phyloP scores from a whole-genome alignment of 2,888 invertebrate genomes.

The Lordiphosa fenestrarum region DNA sequence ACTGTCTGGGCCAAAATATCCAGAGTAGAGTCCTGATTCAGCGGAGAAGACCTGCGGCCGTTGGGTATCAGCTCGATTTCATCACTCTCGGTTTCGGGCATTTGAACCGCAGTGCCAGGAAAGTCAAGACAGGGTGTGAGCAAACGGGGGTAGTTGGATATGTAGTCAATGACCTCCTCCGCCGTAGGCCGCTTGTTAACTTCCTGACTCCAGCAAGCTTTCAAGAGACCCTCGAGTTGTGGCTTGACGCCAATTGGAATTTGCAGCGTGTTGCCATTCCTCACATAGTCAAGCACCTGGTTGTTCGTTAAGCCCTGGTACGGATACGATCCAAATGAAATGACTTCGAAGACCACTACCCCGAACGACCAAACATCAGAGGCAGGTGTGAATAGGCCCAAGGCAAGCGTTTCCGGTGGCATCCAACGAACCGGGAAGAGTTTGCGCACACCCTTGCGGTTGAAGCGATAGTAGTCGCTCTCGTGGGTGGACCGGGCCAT shows the following conservation, averaged over 20 bases:
- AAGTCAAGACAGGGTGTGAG: slow-evolving; percentile 89
- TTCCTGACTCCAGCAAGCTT: slow-evolving; percentile 89
- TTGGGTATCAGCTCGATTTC: slow-evolving; percentile 70
- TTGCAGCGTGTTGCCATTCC: slow-evolving; percentile 86
- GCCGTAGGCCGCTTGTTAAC: slow-evolving; percentile 87
- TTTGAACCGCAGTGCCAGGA: slow-evolving; percentile 87
- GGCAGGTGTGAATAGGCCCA: slow-evolving; percentile 91
- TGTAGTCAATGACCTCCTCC: slow-evolving; percentile 89
- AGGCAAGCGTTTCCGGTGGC: slow-evolving; percentile 92
- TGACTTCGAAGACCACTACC: slow-evolving; percentile 91
- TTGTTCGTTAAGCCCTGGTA: slow-evolving; percentile 93
- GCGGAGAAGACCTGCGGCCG: slow-evolving; percentile 27
- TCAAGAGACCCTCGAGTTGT: slow-evolving; percentile 90
- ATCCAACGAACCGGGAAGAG: slow-evolving; percentile 93
- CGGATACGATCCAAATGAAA: slow-evolving; percentile 94
- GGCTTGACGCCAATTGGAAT: slow-evolving; percentile 90
- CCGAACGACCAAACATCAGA: slow-evolving; percentile 96
- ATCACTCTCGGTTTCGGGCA: slow-evolving; percentile 83
- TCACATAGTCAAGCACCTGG: slow-evolving; percentile 91
- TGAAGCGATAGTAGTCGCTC: slow-evolving; percentile 94
- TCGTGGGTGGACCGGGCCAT: slow-evolving; percentile 94
- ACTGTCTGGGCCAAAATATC: slow-evolving; percentile 38
- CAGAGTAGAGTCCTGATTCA: slow-evolving; percentile 36
- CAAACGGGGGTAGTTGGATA: slow-evolving; percentile 88
- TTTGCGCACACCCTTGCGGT: slow-evolving; percentile 87